These are phyloP conservation scores for Hydrotaea cyrtoneurina DNA, from an alignment of 2,888 invertebrate genomes.

Conservation along the genomic window DNA sequence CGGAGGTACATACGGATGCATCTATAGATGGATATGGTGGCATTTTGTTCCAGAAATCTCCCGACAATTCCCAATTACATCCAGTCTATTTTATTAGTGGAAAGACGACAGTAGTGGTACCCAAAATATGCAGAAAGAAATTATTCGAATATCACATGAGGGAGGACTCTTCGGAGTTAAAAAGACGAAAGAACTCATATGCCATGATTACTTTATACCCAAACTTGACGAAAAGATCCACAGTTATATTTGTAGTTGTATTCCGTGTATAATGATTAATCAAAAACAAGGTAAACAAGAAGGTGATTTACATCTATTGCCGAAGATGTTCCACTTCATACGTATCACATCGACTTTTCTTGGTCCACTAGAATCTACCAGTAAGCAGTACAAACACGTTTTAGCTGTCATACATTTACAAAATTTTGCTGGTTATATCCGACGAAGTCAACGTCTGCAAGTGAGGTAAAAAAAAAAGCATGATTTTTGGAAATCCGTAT, in stretches of 20 bases:
- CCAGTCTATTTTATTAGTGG: constrained; percentile 49
- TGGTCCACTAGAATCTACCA: constrained; percentile 69
- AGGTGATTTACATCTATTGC: constrained; percentile 42
- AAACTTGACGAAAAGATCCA: constrained; percentile 50
- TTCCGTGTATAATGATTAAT: constrained; percentile 43
- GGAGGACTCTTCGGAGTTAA: constrained; percentile 37
- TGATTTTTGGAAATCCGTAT: constrained; percentile 77
- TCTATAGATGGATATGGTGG: constrained; percentile 54
- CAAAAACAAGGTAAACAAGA: constrained; percentile 51
- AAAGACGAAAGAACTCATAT: constrained; percentile 50
- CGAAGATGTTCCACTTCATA: constrained; percentile 20
- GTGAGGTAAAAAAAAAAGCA: constrained; percentile 62
- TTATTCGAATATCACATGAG: constrained; percentile 64
- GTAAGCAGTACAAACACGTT: constrained; percentile 69
- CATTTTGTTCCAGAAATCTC: constrained; percentile 52
- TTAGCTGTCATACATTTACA: constrained; percentile 74
- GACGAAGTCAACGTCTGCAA: constrained; percentile 68
- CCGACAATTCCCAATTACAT: constrained; percentile 27
- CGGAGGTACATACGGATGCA: not conserved
- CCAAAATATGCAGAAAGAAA: constrained; percentile 36
- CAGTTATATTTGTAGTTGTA: constrained; percentile 33
- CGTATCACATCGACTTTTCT: constrained; percentile 43
- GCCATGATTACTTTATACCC: constrained; percentile 42
- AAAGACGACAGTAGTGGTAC: constrained; percentile 64
- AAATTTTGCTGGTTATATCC: constrained; percentile 78